Evolutionary conservation across 2,797 vertebrate species (phyloP).

Genomic region (Dallia pectoralis): DNA sequence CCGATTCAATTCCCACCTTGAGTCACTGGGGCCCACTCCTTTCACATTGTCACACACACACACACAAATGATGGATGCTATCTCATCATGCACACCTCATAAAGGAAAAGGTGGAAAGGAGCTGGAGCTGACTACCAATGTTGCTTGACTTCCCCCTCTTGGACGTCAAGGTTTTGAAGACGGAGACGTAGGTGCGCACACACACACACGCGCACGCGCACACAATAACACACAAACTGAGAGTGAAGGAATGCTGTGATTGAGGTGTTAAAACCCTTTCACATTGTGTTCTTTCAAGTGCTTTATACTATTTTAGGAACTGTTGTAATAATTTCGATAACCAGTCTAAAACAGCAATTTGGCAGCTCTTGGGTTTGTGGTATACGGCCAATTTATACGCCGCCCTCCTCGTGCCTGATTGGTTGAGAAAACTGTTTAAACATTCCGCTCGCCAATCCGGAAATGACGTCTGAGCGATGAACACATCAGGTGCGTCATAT

Average conservation of each 20-base stretch:
- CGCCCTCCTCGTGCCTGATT: too few relatives aligned
- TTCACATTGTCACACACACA: not conserved
- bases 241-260: not conserved
- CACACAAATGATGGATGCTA: not conserved
- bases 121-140: not conserved
- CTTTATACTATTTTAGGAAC: not conserved
- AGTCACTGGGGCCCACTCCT: not conserved
- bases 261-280: not conserved
- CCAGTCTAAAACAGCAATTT: too few relatives aligned
- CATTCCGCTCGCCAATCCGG: too few relatives aligned
- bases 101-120: not conserved
- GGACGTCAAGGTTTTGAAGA: not conserved
- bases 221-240: not conserved
- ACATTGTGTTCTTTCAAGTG: not conserved
- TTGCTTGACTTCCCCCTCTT: not conserved
- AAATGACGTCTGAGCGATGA: not conserved
- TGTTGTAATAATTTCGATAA: too few relatives aligned
- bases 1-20: slow-evolving; percentile 12
- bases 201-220: not conserved
- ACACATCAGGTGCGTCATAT: not conserved
- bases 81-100: not conserved
- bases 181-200: not conserved
- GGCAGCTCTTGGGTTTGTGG: too few relatives aligned
- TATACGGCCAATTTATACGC: too few relatives aligned
- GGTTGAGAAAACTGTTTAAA: too few relatives aligned